Base-by-base conservation (phyloP, 2,113 vertebrate species). In the Zosterops borbonicus region DNA sequence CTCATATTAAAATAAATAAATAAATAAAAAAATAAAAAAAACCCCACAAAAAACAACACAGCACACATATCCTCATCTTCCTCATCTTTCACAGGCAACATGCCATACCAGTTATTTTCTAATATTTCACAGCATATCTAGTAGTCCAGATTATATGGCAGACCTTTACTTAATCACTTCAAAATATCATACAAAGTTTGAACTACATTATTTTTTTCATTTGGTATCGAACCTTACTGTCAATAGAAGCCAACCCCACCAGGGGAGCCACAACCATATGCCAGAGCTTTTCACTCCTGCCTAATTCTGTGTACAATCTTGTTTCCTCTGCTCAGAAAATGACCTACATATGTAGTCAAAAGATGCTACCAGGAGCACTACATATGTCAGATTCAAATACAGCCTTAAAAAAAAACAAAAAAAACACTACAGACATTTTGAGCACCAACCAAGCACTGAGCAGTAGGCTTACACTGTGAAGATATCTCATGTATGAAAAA, bases 271-370 rank as follows among this genome's bases (percentile, higher is more conserved):
- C 9, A 3, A 86, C 85, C 89, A 88, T 85, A 94, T 93, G 95
- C 44, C 92, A 92, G 56, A 2, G 0, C 47, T 80, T 87, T 91
- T 53, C 37, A 81, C 46, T 95, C 70, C 78, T 94, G 60, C 47
- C 76, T 86, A 63, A 81, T 78, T 81, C 73, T 18, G 17, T n/a
- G 25, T 44, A 85, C 50, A 75, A 42, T 28, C 79, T 71, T 74
- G 71, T 52, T 92, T 78, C 75, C 63, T 77, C 88, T 78, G 47
- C 87, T 92, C 63, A 92, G 46, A 90, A 94, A 88, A 77, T 70
- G 87, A 96, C 94, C 91, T 93, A 92, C 71, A 88, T 94, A 90
- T 18, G 71, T 78, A 94, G 56, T 39, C 67, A 55, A 74, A 93
- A 85, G 59, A 95, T 86, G 82, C 79, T 88, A 79, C 58, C 75